Evolutionary conservation across 2,797 vertebrate genomes (phyloP), one percentile per base, ranked within the genome.

Genomic region (Chelidonichthys spinosus): DNA sequence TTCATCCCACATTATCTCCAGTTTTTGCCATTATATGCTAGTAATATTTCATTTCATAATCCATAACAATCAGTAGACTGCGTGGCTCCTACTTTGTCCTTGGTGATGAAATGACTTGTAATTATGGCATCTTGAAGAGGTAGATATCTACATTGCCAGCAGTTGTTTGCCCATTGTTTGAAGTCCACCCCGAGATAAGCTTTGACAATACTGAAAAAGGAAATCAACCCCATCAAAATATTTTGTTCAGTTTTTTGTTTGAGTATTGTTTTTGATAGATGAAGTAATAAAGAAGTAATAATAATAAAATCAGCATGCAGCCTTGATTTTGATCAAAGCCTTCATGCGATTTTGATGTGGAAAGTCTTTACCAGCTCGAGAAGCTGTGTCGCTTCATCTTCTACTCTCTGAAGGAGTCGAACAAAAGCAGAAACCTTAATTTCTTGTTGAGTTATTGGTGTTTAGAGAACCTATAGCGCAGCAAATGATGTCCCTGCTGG

Each of bases 91-190:
- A 37, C 66, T 53, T 71, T 69, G 42, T 52, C 39, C 42, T 35
- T 9, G 60, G 55, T 82, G 71, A 86, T 82, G 62, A 81, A 85
- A 86, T 72, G 3, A 71, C 54, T 83, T 61, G 72, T 80, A 84
- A 83, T 87, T 82, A 73, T 49, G 71, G 72, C 2, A 50, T 52
- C 63, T 70, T 85, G 44, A 78, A 58, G 74, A 81, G 61, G 63
- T 66, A 60, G 53, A 86, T 80, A 74, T 71, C 49, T 70, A 35
- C 50, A 72, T 68, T 53, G 61, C 73, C 76, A 59, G 63, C 52
- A 73, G 80, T 73, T 50, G 49, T 47, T 42, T 63, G 40, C 56
- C 39, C 18, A 43, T 72, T 82, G 55, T 86, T 85, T 85, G 78
- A 82, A 73, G 66, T 61, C 39, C 18, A 15, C 25, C 63, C 6